A percentile compares a stretch with the other conserved stretches of the same genome.
phyloP scores from a whole-genome alignment of 2,113 vertebrate genomes.

The Marcusenius ussheri region DNA sequence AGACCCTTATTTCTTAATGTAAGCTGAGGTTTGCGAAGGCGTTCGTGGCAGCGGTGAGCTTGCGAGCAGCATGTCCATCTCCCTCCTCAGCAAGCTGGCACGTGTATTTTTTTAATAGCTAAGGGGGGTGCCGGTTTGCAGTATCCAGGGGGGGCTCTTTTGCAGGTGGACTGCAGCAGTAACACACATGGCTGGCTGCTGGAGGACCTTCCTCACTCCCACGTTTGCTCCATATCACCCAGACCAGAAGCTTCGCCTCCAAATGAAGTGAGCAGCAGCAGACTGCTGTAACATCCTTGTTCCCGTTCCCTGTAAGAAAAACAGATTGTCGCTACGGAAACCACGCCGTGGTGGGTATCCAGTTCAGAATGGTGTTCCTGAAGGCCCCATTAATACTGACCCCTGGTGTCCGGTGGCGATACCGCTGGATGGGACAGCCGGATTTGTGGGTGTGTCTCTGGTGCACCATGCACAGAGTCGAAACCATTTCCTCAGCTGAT shows the following conservation, averaged over 20 bases:
- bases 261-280: neutral
- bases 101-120: neutral
- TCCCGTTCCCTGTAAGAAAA: neutral
- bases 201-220: neutral
- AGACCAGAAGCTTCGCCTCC: neutral
- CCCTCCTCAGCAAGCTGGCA: neutral
- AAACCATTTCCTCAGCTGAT: neutral
- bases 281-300: neutral
- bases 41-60: neutral
- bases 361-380: neutral
- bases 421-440: neutral
- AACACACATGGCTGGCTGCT: neutral
- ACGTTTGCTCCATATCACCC: neutral
- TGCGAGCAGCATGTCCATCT: neutral
- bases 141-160: neutral
- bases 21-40: neutral
- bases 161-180: neutral
- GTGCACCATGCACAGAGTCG: neutral
- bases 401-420: neutral
- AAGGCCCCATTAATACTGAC: neutral
- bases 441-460: neutral
- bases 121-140: neutral
- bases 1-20: neutral
- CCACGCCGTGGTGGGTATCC: neutral
- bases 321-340: neutral